Base-by-base conservation (phyloP, 2,797 vertebrate genomes). In the Stomatorhinus walkeri region DNA sequence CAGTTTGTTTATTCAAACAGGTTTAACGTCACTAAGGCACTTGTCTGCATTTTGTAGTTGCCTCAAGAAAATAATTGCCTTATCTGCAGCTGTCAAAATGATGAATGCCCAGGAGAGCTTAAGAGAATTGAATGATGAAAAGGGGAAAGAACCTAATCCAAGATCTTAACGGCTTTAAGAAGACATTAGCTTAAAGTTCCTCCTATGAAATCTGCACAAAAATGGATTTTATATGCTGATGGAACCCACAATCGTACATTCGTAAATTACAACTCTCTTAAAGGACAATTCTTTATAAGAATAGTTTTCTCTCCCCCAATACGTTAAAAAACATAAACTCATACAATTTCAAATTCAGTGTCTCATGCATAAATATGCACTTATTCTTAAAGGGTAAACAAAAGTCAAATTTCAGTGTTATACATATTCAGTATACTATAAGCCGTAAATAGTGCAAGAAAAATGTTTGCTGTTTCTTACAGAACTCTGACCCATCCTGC, bases 81-180 rank as follows among this genome's bases (percentile, higher is more conserved):
- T 95, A 96, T 96, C 95, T 96, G 94, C 95, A 95, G 95, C 95
- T 95, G 95, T 96, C 95, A 96, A 93, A 95, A 95, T 96, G 95
- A 95, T 95, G 94, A 96, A 96, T 96, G 95, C 94, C 94, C 93
- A 36, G 46, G 93, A 95, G 94, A 95, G 93, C 92, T 90, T 91
- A 93, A 84, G 85, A 94, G 94, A 95, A 95, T 94, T 95, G 95
- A 95, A 94, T 94, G 94, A 95, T 95, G 94, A 94, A 95, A 95
- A 95, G 93, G 94, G 94, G 94, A 92, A 52, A 88, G 92, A 93
- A 93, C 95, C 93, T 95, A 94, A 95, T 95, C 93, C 93, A 93
- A 94, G 94, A 95, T 95, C 94, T 94, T 94, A 95, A 95, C 94
- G 94, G 94, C 94, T 95, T 95, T 94, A 94, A 93, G 94, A 94